A percentile compares a stretch with the other conserved stretches of the same genome.
phyloP scores from a whole-genome alignment of 2,888 invertebrate species.

The Standfussiana lucernea region DNA sequence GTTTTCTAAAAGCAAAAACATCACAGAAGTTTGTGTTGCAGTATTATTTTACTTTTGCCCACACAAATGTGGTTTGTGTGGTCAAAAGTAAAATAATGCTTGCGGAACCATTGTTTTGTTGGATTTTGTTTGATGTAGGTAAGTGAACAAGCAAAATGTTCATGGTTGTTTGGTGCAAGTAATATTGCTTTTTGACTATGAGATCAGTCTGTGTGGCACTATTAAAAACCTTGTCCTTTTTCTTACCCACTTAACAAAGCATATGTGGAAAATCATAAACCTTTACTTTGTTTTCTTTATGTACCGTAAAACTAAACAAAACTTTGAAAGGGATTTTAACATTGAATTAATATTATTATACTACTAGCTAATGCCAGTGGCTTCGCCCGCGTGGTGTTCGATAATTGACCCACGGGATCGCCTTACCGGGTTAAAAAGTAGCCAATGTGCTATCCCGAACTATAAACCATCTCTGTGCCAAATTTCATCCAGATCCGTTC shows the following conservation, averaged over 20 bases:
- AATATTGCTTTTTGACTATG: background rate
- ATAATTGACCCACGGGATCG: too few species aligned
- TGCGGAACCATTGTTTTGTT: slow-evolving; percentile 26
- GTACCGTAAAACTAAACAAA: background rate
- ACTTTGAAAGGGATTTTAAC: background rate
- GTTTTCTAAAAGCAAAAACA: slow-evolving; percentile 53
- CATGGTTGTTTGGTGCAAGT: background rate
- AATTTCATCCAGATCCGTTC: too few species aligned
- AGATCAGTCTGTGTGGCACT: background rate
- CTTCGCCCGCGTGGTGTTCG: too few species aligned
- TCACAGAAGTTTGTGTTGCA: slow-evolving; percentile 42
- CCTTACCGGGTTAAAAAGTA: too few species aligned
- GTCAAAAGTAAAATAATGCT: slow-evolving; percentile 26
- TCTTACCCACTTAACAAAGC: background rate
- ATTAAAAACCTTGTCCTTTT: background rate
- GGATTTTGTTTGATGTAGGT: slow-evolving; percentile 13
- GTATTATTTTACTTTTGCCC: slow-evolving; percentile 5
- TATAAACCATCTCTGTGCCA: too few species aligned
- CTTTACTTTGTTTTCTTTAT: background rate
- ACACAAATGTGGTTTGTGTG: slow-evolving; percentile 9
- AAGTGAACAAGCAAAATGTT: background rate
- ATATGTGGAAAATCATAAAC: background rate
- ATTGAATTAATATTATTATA: background rate
- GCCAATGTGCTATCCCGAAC: too few species aligned
- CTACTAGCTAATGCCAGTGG: too few species aligned